Base-by-base conservation (phyloP, 92 coral and sea anemone genomes). In the Palythoa caribaeorum region DNA sequence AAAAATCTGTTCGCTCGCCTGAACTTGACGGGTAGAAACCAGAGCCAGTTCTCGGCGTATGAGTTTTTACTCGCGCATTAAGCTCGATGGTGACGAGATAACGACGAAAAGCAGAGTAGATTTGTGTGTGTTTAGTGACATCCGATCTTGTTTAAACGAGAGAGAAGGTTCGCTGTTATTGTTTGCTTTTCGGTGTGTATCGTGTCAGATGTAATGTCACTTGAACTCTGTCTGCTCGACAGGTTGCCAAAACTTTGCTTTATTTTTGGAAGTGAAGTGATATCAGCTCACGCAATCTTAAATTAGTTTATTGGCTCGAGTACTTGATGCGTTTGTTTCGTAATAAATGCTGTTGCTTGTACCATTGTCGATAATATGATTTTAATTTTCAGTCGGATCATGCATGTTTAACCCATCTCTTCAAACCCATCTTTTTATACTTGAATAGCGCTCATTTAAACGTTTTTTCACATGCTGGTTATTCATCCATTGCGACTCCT, bases 281-380 rank as follows among this genome's bases (percentile, higher is more conserved):
- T 81, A 81, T 81, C 76, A 16, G 86, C 86, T 81, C 86, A 81
- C 86, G 86, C 86, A 81, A 81, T 77, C 83, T 35, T 77, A 77
- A 77, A 53, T 77, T 77, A 77, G 54, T 77, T 77, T 77, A 77
- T 55, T 77, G 68, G 83, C 83, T 77, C n/a, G 36, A 66, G 62
- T 47, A 81, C 40, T 44, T 66, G 86, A 81, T 65, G 75, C 75
- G 62, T 71, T 65, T 66, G 54, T 65, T 44, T 10, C 75, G 28
- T 12, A 81, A 81, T 44, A 21, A 38, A 38, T 65, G 86, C 86
- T 81, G 73, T 63, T 44, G 74, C 44, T 80, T 80, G 75, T 63
- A 69, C 62, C 40, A 50, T 51, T 1, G 50, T 12, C 52, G 20
- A 11, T 21, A 47, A 66, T 39, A 44, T 51, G 13, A 50, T 28